Evolutionary conservation across 2,797 vertebrate species (phyloP).

Genomic region (Salmo trutta): DNA sequence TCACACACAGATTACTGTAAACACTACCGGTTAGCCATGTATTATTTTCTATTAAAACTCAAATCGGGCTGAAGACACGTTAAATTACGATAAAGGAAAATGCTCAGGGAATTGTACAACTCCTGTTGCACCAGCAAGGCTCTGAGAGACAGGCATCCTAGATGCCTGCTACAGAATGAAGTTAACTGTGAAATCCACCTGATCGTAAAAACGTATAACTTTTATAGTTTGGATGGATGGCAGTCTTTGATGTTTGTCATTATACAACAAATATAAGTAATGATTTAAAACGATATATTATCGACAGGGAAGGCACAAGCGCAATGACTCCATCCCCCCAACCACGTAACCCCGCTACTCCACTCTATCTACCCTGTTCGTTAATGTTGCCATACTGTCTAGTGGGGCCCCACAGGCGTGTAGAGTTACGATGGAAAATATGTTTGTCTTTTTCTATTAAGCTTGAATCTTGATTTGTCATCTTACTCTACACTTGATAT

Average conservation of each 20-base stretch:
- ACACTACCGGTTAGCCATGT: not conserved
- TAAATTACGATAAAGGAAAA: not conserved
- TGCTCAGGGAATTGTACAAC: not conserved
- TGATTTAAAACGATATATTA: not conserved
- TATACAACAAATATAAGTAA: not conserved
- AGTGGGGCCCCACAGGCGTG: conserved; percentile 15
- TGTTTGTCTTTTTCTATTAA: not conserved
- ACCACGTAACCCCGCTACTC: not conserved
- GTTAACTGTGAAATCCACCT: conserved; percentile 1
- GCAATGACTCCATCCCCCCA: conserved; percentile 13
- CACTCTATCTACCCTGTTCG: conserved; percentile 16
- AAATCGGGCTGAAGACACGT: not conserved
- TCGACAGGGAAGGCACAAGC: conserved; percentile 7
- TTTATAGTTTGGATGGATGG: not conserved
- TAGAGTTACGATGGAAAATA: not conserved
- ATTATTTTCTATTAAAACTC: not conserved
- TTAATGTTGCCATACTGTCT: conserved; percentile 19
- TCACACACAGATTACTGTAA: not conserved
- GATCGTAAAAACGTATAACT: not conserved
- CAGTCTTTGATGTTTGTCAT: conserved; percentile 2
- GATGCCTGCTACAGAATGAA: not conserved
- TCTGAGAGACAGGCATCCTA: not conserved
- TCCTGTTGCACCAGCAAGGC: not conserved
- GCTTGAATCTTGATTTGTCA: not conserved
- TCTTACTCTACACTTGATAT: not conserved